Percentiles rank a stretch among this genome's conserved stretches.
phyloP scores from a whole-genome alignment of 1,140 invertebrate genomes.

The Whitmania pigra region DNA sequence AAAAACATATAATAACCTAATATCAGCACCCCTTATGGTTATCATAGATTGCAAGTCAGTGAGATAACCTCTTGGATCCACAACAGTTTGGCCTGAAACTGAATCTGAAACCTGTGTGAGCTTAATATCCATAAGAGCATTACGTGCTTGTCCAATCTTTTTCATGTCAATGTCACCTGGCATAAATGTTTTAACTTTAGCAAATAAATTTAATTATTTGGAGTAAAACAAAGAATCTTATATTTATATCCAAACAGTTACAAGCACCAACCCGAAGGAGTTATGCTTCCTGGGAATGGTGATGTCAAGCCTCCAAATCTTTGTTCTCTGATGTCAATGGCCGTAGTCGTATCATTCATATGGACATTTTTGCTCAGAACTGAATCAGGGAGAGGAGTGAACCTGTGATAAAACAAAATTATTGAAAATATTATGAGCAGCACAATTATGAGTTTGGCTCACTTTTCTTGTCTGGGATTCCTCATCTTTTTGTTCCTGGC shows the following conservation, averaged over 20 bases:
- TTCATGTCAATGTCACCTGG: slow-evolving; percentile 69
- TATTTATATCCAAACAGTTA: neutral
- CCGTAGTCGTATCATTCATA: slow-evolving; percentile 58
- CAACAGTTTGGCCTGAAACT: slow-evolving; percentile 94
- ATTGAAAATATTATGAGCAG: neutral
- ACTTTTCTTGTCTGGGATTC: slow-evolving; percentile 82
- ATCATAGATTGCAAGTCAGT: slow-evolving; percentile 98
- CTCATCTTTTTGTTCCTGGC: slow-evolving; percentile 92
- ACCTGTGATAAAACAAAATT: slow-evolving; percentile 43
- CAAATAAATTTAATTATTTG: neutral
- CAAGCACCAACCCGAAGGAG: slow-evolving; percentile 4
- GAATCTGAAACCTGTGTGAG: slow-evolving; percentile 96
- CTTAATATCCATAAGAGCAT: slow-evolving; percentile 98
- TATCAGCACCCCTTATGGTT: slow-evolving; percentile 91
- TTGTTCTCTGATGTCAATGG: slow-evolving; percentile 69
- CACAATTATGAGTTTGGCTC: slow-evolving; percentile 15
- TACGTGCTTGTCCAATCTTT: slow-evolving; percentile 93
- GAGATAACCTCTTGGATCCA: slow-evolving; percentile 97
- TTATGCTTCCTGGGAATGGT: slow-evolving; percentile 29
- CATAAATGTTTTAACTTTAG: slow-evolving; percentile 1
- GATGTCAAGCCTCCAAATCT: slow-evolving; percentile 39
- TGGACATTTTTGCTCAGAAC: slow-evolving; percentile 72
- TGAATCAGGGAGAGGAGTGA: slow-evolving; percentile 92
- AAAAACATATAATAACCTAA: slow-evolving; percentile 53
- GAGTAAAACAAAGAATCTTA: neutral